Percentiles rank a stretch among this genome's conserved stretches.
phyloP scores from a whole-genome alignment of 1,140 invertebrate species.

The Charaxes varanes region DNA sequence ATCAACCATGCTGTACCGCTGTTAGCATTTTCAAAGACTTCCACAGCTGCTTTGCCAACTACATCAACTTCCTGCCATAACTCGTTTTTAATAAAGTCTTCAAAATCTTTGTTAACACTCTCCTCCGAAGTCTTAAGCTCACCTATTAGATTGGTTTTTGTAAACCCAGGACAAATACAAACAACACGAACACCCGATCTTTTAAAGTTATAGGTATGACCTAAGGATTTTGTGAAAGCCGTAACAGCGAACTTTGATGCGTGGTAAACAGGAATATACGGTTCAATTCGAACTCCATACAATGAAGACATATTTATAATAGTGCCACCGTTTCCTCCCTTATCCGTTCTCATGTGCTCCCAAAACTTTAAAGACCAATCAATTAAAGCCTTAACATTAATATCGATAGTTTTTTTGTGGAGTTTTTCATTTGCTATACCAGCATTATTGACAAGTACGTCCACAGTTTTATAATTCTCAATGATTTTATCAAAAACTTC shows the following conservation, averaged over 20 bases:
- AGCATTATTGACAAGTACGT: slow-evolving; percentile 79
- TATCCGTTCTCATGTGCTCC: slow-evolving; percentile 75
- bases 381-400: slow-evolving; percentile 46
- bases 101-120: slow-evolving; percentile 17
- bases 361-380: slow-evolving; percentile 50
- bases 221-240: slow-evolving; percentile 72
- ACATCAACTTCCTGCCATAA: slow-evolving; percentile 33
- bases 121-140: slow-evolving; percentile 35
- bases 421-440: slow-evolving; percentile 73
- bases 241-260: slow-evolving; percentile 80
- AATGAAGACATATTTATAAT: slow-evolving; percentile 80
- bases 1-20: slow-evolving; percentile 52
- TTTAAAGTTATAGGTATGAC: slow-evolving; percentile 71
- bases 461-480: slow-evolving; percentile 65
- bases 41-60: slow-evolving; percentile 39
- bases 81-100: slow-evolving; percentile 17
- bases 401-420: slow-evolving; percentile 49
- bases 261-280: slow-evolving; percentile 78
- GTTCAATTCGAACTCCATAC: slow-evolving; percentile 74
- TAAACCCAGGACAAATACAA: slow-evolving; percentile 72
- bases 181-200: slow-evolving; percentile 74
- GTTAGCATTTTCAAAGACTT: slow-evolving; percentile 37
- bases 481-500: slow-evolving; percentile 52
- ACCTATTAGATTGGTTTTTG: slow-evolving; percentile 50
- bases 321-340: slow-evolving; percentile 77